Conservation (phyloP, 1,140 invertebrate species). For the Pygmarrhopalites habei region DNA sequence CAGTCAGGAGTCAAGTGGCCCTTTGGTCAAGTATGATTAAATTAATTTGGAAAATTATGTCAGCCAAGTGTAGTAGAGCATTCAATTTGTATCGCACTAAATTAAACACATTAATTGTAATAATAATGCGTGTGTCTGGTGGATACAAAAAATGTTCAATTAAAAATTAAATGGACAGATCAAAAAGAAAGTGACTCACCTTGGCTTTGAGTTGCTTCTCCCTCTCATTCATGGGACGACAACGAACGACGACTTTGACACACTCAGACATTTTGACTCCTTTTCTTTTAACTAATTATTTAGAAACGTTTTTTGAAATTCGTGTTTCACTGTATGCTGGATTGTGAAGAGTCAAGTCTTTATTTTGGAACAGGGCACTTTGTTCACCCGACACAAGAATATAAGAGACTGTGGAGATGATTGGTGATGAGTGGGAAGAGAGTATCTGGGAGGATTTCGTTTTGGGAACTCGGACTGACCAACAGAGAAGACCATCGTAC, state of each 20-base stretch:
- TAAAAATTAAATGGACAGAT: no score
- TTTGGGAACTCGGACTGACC: neutral
- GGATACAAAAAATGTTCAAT: no score
- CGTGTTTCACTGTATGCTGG: neutral
- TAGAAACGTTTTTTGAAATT: neutral
- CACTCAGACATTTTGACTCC: slow-evolving; percentile 59
- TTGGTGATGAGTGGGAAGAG: neutral
- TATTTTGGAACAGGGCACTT: no score
- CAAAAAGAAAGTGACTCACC: slow-evolving; percentile 50
- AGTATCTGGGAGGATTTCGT: neutral
- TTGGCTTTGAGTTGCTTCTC: slow-evolving; percentile 65
- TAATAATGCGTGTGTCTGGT: no score
- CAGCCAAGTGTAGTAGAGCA: no score
- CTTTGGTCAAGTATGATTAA: no score
- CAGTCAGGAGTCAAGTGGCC: no score
- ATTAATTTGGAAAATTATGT: no score
- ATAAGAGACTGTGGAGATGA: neutral
- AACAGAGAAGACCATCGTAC: no score
- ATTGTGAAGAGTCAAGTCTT: neutral
- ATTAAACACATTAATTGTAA: no score
- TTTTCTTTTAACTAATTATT: neutral
- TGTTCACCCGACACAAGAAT: no score
- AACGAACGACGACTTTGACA: slow-evolving; percentile 84
- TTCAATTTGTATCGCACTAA: no score
- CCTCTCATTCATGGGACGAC: slow-evolving; percentile 76